Base-by-base conservation (phyloP, 2,888 invertebrate species). In the Meloe dianella region DNA sequence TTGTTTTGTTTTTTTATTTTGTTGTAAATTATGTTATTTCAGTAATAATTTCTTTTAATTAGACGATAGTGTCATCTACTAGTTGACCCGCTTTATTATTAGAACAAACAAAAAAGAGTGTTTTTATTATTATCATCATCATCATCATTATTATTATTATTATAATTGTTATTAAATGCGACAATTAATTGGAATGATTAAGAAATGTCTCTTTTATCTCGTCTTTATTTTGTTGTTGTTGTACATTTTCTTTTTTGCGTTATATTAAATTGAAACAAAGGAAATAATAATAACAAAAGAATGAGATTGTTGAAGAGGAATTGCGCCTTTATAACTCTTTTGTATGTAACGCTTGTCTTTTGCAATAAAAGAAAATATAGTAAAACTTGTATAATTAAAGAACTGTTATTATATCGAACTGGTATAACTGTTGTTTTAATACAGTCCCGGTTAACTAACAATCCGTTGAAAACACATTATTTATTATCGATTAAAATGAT, bases 41-140 rank as follows among this genome's bases (percentile, higher is more conserved):
- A 14, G 14, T 54, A 27, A 54, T 54, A 54, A 54, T 54, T 47
- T 54, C 54, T 54, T 54, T 24, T 54, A 54, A 54, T 54, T 54
- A 27, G 14, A 54, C 27, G n/a, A 24, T 27, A n/a, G 54, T 54
- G 54, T 54, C 54, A 54, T 54, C 54, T 54, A 27, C 27, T 54
- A 54, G n/a, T 54, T 54, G 54, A 54, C 54, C 54, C 54, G 54
- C 54, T 54, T 54, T 54, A 54, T 54, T 54, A 54, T 54, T 54
- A 54, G 54, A 54, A 54, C 54, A 54, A 54, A 54, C 54, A 54
- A 27, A 27, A 54, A 54, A 27, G 20, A 35, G 35, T 35, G 20
- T 47, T 17, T 20, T 47, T 47, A 54, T 24, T 24, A 24, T 54
- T 14, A 54, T 54, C n/a, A n/a, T n/a, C n/a, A n/a, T n/a, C n/a